Base-by-base conservation (phyloP, 2,888 invertebrate species). In the Adela reaumurella region DNA sequence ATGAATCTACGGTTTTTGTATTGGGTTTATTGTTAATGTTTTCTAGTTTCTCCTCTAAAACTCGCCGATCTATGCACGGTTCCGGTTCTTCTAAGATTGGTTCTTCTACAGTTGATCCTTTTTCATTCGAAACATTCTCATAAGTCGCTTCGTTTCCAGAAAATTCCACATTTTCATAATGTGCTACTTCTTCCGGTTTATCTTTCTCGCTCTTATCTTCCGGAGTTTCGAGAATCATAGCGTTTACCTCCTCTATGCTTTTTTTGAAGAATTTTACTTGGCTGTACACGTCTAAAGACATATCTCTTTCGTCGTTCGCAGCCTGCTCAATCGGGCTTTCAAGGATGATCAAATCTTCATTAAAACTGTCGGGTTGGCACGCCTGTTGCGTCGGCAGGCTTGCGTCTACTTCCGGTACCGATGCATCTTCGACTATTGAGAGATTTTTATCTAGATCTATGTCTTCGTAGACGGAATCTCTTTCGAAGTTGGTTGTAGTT, bases 241-340 rank as follows among this genome's bases (percentile, higher is more conserved):
- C 85, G 61, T 90, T 90, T 0, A 90, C 88, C 67, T 90, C 89
- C 44, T 88, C 85, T 42, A 90, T 85, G 18, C 88, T 88, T 56
- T 86, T 81, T 42, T 85, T 80, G 56, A 89, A 88, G 61, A 88
- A 86, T 57, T 89, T 89, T 0, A 90, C 89, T 77, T 90, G 84
- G 56, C 88, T 88, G 59, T 90, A 90, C 1, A 90, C 84, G 48
- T 82, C 81, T 2, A 74, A 56, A 44, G 74, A 73, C 3, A 67
- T 62, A 19, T 73, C 68, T 17, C 61, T 47, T 46, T 62, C 59
- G 0, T 64, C 29, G 60, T 54, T 52, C 18, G 3, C n/a, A 20
- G 67, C 59, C 54, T 73, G 71, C 54, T 84, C 82, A 54, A 84
- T 78, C 6, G 83, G 80, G 0, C 84, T 83, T 63, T 85, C 84